phyloP scores from a whole-genome alignment of 2,888 invertebrate species.

The Caenorhabditis afra region DNA sequence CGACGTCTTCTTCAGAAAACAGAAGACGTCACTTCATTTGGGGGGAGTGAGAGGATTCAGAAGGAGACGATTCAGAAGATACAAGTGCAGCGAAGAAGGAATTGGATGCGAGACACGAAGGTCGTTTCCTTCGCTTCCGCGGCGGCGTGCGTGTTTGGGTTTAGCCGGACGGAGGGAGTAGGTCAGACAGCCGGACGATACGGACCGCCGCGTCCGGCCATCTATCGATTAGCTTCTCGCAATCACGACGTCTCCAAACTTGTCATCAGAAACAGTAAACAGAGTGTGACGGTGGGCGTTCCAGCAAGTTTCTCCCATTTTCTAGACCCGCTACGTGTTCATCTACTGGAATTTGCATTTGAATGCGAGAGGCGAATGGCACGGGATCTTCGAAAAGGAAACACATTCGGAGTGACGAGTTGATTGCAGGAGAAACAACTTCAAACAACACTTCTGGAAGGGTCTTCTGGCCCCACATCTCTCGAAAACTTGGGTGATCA shows the following conservation, averaged over 20 bases:
- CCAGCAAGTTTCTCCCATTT: conserved; percentile 17
- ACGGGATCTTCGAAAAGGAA: not conserved
- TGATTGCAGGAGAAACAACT: too few species aligned
- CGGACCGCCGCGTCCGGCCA: conserved; percentile 43
- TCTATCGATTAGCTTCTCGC: conserved; percentile 17
- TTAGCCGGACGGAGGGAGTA: conserved; percentile 27
- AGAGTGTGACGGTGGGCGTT: conserved; percentile 38
- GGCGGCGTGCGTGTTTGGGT: conserved; percentile 19
- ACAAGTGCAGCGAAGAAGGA: conserved; percentile 7
- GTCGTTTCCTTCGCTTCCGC: conserved; percentile 22
- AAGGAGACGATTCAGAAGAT: not conserved
- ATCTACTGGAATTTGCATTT: conserved; percentile 40
- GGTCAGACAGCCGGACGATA: conserved; percentile 23
- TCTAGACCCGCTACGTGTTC: conserved; percentile 13
- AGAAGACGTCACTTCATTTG: not conserved
- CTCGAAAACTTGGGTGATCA: too few species aligned
- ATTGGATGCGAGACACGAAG: conserved; percentile 22
- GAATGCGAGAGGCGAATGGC: not conserved
- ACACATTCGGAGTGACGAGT: too few species aligned
- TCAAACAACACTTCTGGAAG: too few species aligned
- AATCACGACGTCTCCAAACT: too few species aligned
- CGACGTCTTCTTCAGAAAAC: not conserved
- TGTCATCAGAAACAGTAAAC: conserved; percentile 2
- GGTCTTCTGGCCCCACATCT: too few species aligned
- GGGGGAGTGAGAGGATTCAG: not conserved